These are phyloP conservation scores for Melanotaenia boesemani DNA, from an alignment of 2,797 vertebrate genomes.

Conservation along the genomic window DNA sequence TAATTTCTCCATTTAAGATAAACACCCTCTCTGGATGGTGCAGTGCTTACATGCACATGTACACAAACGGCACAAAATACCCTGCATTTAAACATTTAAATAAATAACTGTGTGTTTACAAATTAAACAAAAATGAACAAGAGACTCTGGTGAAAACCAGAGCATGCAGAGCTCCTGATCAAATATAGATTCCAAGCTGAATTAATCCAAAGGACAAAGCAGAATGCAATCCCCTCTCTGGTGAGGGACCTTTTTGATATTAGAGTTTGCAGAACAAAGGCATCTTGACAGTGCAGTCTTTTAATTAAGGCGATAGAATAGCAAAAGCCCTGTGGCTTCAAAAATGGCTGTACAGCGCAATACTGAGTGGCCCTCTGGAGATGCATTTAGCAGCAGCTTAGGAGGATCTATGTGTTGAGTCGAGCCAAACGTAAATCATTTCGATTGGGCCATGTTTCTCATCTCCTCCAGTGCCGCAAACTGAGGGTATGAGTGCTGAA, in stretches of 20 bases:
- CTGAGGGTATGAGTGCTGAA: conserved; percentile 60
- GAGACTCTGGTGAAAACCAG: conserved; percentile 38
- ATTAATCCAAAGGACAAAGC: conserved; percentile 66
- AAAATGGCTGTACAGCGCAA: conserved; percentile 51
- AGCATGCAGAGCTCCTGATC: conserved; percentile 37
- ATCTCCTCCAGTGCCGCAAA: conserved; percentile 56
- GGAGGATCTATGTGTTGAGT: conserved; percentile 62
- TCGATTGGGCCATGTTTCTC: conserved; percentile 70
- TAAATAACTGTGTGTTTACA: conserved; percentile 33
- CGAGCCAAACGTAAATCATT: conserved; percentile 72
- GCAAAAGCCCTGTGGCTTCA: conserved; percentile 57
- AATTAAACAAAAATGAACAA: conserved; percentile 46
- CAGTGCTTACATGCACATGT: conserved; percentile 44
- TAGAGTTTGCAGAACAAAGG: conserved; percentile 72
- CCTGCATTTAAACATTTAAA: conserved; percentile 1
- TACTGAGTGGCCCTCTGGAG: conserved; percentile 57
- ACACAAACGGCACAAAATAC: conserved; percentile 41
- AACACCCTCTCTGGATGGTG: conserved; percentile 77
- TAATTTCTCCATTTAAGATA: conserved; percentile 86
- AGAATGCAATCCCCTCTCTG: conserved; percentile 39
- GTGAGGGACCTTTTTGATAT: conserved; percentile 65
- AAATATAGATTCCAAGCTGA: conserved; percentile 64
- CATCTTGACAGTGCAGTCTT: conserved; percentile 67
- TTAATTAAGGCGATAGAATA: conserved; percentile 73
- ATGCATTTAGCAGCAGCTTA: conserved; percentile 62